phyloP scores from a whole-genome alignment of 2,113 vertebrate genomes.

The Holacanthus passer region DNA sequence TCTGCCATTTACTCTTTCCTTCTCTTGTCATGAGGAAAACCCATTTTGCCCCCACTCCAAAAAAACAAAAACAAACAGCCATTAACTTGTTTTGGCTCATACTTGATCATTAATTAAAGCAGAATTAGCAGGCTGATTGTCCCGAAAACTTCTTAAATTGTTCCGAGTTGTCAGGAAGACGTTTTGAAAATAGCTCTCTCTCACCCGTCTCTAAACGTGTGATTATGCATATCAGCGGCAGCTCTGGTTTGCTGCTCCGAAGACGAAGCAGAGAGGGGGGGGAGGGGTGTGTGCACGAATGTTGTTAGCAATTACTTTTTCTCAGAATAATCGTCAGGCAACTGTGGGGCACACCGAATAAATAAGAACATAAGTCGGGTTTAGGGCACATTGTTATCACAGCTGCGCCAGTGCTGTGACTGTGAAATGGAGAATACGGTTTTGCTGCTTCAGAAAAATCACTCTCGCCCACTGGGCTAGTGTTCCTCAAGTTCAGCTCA shows the following conservation, averaged over 20 bases:
- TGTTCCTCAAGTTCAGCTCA: conserved; percentile 53
- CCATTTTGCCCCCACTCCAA: not conserved
- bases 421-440: conserved; percentile 65
- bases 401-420: conserved; percentile 57
- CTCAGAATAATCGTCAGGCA: conserved; percentile 50
- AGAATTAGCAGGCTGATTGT: conserved; percentile 57
- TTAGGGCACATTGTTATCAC: conserved; percentile 72
- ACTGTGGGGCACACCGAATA: conserved; percentile 59
- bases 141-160: conserved; percentile 52
- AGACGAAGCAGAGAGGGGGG: not conserved
- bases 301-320: conserved; percentile 53
- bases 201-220: conserved; percentile 35
- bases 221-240: conserved; percentile 55
- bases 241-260: conserved; percentile 38
- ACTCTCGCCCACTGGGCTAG: conserved; percentile 49
- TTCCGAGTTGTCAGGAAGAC: conserved; percentile 24
- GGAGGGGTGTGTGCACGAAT: not conserved
- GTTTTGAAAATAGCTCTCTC: conserved; percentile 49
- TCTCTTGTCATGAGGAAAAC: conserved; percentile 12
- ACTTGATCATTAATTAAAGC: conserved; percentile 57
- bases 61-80: conserved; percentile 48
- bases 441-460: conserved; percentile 43
- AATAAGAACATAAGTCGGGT: conserved; percentile 66
- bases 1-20: conserved; percentile 31
- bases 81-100: conserved; percentile 56